These are phyloP conservation scores for Neodon shergylaensis DNA, from an alignment of 2,113 vertebrate genomes.

Conservation along the genomic window DNA sequence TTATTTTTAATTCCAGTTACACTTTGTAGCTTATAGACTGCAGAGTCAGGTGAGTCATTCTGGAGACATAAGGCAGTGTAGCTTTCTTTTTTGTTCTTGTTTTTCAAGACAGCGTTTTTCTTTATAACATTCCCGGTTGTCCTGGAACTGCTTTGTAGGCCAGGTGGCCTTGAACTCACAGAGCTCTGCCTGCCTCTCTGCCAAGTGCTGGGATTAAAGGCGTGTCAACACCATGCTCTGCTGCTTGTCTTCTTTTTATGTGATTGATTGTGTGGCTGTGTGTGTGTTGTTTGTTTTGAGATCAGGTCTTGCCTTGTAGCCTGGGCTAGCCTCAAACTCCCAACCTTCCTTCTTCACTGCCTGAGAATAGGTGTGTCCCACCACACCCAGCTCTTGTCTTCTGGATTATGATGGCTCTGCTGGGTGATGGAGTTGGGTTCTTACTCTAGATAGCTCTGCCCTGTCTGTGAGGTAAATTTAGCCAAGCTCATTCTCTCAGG, in stretches of 20 bases:
- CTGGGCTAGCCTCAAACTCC: neutral
- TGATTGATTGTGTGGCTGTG: neutral
- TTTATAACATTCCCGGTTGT: neutral
- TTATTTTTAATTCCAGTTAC: neutral
- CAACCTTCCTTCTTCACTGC: neutral
- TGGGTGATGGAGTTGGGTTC: neutral
- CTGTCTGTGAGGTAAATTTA: neutral
- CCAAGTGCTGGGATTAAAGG: neutral
- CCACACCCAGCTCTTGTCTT: neutral
- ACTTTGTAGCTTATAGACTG: neutral
- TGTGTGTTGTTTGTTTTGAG: neutral
- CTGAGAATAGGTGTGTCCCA: too few relatives aligned
- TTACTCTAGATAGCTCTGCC: neutral
- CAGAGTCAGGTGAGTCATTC: neutral
- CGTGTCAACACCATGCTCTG: neutral
- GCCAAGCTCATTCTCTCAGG: neutral
- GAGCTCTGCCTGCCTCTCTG: neutral
- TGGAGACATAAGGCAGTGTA: neutral
- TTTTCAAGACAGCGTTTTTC: neutral
- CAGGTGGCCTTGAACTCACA: neutral
- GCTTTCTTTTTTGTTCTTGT: neutral
- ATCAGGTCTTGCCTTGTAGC: neutral
- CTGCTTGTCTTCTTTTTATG: neutral
- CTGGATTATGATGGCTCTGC: neutral
- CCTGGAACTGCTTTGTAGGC: neutral